Evolutionary conservation across 2,113 vertebrate genomes (phyloP), one percentile per base, ranked within the genome.

Genomic region (Chloropsis cyanopogon): DNA sequence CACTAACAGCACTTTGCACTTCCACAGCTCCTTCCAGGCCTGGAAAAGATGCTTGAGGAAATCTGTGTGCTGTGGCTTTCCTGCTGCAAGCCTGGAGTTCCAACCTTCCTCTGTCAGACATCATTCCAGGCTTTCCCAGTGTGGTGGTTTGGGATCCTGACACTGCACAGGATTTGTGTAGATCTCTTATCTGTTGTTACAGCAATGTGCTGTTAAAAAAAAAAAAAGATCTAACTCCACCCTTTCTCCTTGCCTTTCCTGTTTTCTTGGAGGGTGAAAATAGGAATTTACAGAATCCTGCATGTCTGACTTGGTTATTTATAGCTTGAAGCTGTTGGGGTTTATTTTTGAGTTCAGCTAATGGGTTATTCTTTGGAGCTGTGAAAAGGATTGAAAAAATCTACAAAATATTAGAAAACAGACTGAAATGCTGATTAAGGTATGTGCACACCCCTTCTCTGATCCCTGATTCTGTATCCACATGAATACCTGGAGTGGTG

Each of bases 301-400:
- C 8, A 0, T 78, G 12, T 87, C 73, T 75, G 56, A 78, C 61
- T 47, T 49, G 60, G 69, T 78, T 96, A 88, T 93, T 92, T 94
- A 90, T 93, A 93, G 80, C 77, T 61, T 59, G 60, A 81, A 89
- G 72, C 91, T 88, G 69, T 64, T 90, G 53, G 65, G 35, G 13
- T 89, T 95, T 95, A 87, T 84, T 96, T 95, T 63, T 84, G 65
- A 84, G 77, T 81, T 94, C 52, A 71, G 76, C 47, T 94, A 71
- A 84, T 65, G 69, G 60, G 26, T 92, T 95, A 37, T 70, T 86
- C 72, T 96, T 86, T 28, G 19, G 44, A 92, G 69, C 80, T 93
- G 19, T 83, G 64, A 70, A 90, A 88, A 47, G 20, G 44, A 21
- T 28, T 61, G 54, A 56, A 28, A 70, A 73, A 82, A 71, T 57